Base-by-base conservation (phyloP, 2,888 invertebrate species). In the Limulus polyphemus region DNA sequence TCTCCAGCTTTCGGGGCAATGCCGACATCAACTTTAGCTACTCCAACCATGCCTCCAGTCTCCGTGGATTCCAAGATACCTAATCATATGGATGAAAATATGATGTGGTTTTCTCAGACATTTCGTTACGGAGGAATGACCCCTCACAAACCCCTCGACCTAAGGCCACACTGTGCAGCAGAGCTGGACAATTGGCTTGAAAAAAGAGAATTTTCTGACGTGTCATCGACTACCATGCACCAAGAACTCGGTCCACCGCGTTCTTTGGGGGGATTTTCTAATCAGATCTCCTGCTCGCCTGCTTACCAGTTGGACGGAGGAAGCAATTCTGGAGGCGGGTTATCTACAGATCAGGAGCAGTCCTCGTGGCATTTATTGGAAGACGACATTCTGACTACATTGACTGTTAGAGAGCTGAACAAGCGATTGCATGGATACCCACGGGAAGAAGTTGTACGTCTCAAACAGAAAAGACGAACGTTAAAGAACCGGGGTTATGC, bases 401-500 rank as follows among this genome's bases (percentile, higher is more conserved):
- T 95, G 61, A 87, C 92, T 50, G 95, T 95, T 47, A 83, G 95
- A 59, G 95, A 95, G 75, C 82, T 97, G 56, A 97, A 97, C 78
- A 92, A 94, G 77, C 82, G 89, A 48, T 81, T 95, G 56, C 94
- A 95, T 75, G 94, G 94, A 50, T 88, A 86, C 74, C 89, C 93
- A 0, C 83, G 92, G 59, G 94, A 94, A 74, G 90, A 91, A 75
- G 89, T 94, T 55, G 85, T 88, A 54, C 83, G 89, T 63, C 80
- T 94, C 69, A 97, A 95, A 79, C 94, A 94, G 78, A 95, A 93
- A 77, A 81, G 95, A 57, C 83, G 95, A 70, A 97, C 95, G 52
- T 79, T 97, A 52, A 97, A 97, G 79, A 95, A 95, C 77, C 84
- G 94, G 4, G 92, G 92, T 10, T 95, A 97, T 79, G 95, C 95